Base-by-base conservation (phyloP, 2,888 invertebrate species). In the Acleris literana region DNA sequence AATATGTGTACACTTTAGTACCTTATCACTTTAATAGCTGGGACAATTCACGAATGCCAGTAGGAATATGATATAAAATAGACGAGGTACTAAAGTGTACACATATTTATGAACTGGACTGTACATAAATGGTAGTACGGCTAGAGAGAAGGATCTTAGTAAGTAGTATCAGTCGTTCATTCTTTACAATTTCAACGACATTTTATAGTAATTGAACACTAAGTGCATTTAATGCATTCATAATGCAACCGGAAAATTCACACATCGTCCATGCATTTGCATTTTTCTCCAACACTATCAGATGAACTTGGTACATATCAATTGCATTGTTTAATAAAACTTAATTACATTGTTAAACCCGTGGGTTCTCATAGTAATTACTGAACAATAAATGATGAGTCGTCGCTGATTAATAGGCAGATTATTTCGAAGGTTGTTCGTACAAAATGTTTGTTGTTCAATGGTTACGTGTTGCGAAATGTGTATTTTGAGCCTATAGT, bases 351-450 rank as follows among this genome's bases (percentile, higher is more conserved):
- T 57, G 62, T 66, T 18, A 20, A 49, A 17, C 4, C 58, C 60
- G 62, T 57, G 66, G 65, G 61, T 66, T 66, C 66, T 56, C 66
- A 39, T 48, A 44, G 39, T 57, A 62, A 66, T 66, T 66, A 66
- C 57, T 62, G 18, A 66, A 66, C 66, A 66, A 66, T 62, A 62
- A 62, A 57, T 66, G 66, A 66, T 66, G 66, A 53, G 49, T 54
- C 60, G 59, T 43, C 56, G 6, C 33, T 44, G 65, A 65, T 65
- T 60, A 61, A 65, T 60, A 29, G n/a, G 48, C n/a, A 51, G 60
- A 65, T 65, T 65, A 61, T 11, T 44, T 5, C 44, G 60, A 56
- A 65, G 65, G 65, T 7, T 65, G 65, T 65, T 61, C 60, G 17
- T 51, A 59, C 64, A 54, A 59, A n/a, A 43, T 49, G 54, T 20